Evolutionary conservation across 2,888 invertebrate genomes (phyloP).

Genomic region (Euplexia lucipara): DNA sequence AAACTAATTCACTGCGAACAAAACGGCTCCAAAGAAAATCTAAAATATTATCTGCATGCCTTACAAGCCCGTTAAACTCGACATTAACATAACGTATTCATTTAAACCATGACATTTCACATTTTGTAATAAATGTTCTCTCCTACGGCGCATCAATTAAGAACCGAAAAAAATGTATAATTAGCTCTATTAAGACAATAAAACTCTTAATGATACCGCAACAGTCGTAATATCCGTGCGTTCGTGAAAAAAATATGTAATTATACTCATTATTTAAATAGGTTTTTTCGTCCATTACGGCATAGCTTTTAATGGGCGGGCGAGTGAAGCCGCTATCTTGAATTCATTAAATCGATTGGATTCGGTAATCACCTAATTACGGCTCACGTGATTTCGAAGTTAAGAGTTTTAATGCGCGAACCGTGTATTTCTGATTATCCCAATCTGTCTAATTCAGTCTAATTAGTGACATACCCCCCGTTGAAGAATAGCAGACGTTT

Average conservation of each 20-base stretch:
- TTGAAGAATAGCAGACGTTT: slow-evolving; percentile 65
- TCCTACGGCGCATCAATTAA: slow-evolving; percentile 89
- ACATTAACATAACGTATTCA: slow-evolving; percentile 90
- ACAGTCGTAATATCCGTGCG: slow-evolving; percentile 88
- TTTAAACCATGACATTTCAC: slow-evolving; percentile 91
- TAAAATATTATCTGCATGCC: slow-evolving; percentile 84
- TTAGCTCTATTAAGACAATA: slow-evolving; percentile 91
- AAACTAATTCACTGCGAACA: slow-evolving; percentile 88
- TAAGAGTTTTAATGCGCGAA: slow-evolving; percentile 89
- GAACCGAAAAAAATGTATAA: slow-evolving; percentile 90
- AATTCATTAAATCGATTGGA: slow-evolving; percentile 90
- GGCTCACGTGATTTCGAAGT: slow-evolving; percentile 85
- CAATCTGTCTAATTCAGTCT: slow-evolving; percentile 84
- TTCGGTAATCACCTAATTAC: slow-evolving; percentile 91
- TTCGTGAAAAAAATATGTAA: slow-evolving; percentile 90
- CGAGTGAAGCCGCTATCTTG: slow-evolving; percentile 86
- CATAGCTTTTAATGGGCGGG: slow-evolving; percentile 87
- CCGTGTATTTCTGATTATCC: slow-evolving; percentile 88
- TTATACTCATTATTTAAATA: slow-evolving; percentile 91
- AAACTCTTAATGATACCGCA: slow-evolving; percentile 91
- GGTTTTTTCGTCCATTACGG: slow-evolving; percentile 88
- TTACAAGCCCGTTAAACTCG: slow-evolving; percentile 85
- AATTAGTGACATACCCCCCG: slow-evolving; percentile 79
- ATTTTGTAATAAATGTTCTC: slow-evolving; percentile 90
- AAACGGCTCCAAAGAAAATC: slow-evolving; percentile 82